phyloP scores from a whole-genome alignment of 1,140 invertebrate species.

The Brachionus paranguensis region DNA sequence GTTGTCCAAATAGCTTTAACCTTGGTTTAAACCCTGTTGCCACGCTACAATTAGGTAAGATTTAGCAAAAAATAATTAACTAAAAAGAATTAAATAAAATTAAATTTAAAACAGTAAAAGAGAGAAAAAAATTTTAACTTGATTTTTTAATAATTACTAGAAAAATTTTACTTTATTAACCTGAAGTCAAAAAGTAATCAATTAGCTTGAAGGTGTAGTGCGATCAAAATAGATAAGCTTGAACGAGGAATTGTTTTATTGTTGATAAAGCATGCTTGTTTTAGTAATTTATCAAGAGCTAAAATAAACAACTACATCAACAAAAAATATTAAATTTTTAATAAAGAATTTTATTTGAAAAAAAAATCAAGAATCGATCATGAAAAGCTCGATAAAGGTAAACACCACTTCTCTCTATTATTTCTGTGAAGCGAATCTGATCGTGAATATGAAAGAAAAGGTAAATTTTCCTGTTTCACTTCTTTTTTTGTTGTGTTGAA shows the following conservation, averaged over 20 bases:
- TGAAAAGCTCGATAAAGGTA: background rate
- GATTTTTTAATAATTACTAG: too few species aligned
- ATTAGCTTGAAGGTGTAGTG: background rate
- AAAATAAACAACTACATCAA: background rate
- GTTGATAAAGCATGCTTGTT: conserved; percentile 5
- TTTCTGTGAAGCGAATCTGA: background rate
- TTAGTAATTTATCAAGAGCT: background rate
- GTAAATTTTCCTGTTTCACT: background rate
- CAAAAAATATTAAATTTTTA: conserved; percentile 29
- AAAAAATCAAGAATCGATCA: conserved; percentile 20
- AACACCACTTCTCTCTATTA: background rate
- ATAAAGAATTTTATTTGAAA: conserved; percentile 9
- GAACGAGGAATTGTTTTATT: background rate
- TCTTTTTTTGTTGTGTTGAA: background rate
- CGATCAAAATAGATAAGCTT: background rate
- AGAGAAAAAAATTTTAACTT: too few species aligned
- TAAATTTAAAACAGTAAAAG: too few species aligned
- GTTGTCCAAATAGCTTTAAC: too few species aligned
- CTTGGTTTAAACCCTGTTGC: too few species aligned
- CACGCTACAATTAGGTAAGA: too few species aligned
- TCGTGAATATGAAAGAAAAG: conserved; percentile 8
- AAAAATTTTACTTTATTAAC: too few species aligned
- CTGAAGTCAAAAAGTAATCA: background rate
- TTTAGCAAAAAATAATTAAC: too few species aligned
- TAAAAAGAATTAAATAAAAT: too few species aligned